Evolutionary conservation across 2,888 invertebrate species (phyloP), one percentile per base, ranked within the genome.

Genomic region (Idaea biselata): DNA sequence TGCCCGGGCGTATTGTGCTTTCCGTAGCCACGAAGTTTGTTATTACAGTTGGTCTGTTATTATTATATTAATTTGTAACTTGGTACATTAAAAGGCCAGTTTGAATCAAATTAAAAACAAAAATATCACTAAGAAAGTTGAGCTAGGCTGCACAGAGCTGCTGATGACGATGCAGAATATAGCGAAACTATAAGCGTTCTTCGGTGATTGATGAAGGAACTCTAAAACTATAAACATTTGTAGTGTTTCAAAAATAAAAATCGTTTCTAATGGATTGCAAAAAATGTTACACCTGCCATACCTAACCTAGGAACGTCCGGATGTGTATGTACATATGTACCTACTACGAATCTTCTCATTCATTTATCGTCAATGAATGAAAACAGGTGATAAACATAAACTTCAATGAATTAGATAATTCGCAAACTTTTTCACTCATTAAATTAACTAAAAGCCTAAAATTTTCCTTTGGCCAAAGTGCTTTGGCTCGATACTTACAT

Each of bases 391-490:
- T 44, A 44, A 44, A 44, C 44, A 44, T 14, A 14, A 44, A 44
- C 44, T 44, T 14, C 44, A 44, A 11, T 44, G 8, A 14, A 44
- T 44, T 44, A 44, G 44, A 44, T 44, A 8, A 8, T 44, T 44
- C 44, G 44, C 44, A 44, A 44, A 44, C 44, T 44, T 14, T 44
- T 44, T 44, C 44, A 44, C 44, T 44, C 7, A 25, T 33, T 33
- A 18, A 18, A n/a, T 16, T 8, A 4, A 17, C 60, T 57, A 58
- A 62, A 59, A 58, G 58, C 32, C 31, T 25, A 32, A 58, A 62
- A 59, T 59, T 60, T 69, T 63, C 59, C 63, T 58, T 11, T 58
- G 55, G 14, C 44, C 44, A 11, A 11, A 44, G 8, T 44, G 11
- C 14, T 14, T 14, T 44, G 44, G 25, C 5, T 25, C 25, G 25